Percentiles rank a stretch among this genome's conserved stretches.
Evolutionary conservation across 2,888 invertebrate genomes (phyloP).

Genomic region (Catocala fraxini): DNA sequence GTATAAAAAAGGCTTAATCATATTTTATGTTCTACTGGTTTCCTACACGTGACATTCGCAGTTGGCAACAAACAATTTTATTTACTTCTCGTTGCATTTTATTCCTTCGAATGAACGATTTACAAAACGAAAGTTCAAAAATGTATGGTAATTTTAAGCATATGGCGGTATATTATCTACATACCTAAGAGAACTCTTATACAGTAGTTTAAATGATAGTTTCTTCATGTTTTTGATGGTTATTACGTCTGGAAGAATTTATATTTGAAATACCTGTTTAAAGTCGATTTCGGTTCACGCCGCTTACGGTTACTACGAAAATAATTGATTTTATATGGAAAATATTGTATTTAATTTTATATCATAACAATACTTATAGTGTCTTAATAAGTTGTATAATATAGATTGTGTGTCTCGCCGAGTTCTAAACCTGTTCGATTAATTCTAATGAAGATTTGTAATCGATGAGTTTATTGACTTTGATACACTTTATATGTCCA

Average conservation of each 20-base stretch:
- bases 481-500: conserved; percentile 42
- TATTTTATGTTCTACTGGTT: conserved; percentile 33
- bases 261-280: conserved; percentile 7
- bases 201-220: conserved; percentile 12
- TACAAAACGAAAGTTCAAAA: too few species aligned
- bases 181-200: conserved; percentile 5
- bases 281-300: conserved; percentile 8
- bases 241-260: conserved; percentile 7
- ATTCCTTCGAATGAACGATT: conserved; percentile 10
- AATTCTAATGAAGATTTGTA: conserved; percentile 45
- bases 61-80: conserved; percentile 44
- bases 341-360: background rate
- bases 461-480: conserved; percentile 54
- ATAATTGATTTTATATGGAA: conserved; percentile 11
- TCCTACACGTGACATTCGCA: conserved; percentile 43
- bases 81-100: conserved; percentile 34
- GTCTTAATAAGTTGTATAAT: conserved; percentile 9
- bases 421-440: conserved; percentile 42
- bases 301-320: background rate
- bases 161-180: conserved; percentile 1
- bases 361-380: conserved; percentile 8
- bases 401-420: conserved; percentile 7
- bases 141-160: too few species aligned
- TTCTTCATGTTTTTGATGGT: conserved; percentile 16
- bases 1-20: conserved; percentile 64